A percentile compares a stretch with the other conserved stretches of the same genome.
Conservation (phyloP, 2,113 vertebrate species). For the Cyanoramphus novaezelandiae region DNA sequence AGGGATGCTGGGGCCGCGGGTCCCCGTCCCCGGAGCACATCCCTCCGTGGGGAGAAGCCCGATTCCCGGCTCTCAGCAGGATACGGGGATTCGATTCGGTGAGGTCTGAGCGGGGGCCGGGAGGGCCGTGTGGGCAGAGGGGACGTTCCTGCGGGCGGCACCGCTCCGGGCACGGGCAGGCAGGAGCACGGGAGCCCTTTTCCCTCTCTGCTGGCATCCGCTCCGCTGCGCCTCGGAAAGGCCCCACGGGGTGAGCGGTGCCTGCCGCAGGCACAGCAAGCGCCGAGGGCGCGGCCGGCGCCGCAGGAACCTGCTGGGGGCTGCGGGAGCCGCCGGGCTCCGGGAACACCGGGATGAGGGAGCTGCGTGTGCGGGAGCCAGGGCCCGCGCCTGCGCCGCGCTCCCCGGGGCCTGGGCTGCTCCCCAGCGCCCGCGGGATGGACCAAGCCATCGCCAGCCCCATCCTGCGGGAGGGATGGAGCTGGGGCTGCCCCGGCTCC, state of each 20-base stretch:
- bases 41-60: neutral
- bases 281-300: rapidly evolving
- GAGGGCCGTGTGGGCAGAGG: neutral
- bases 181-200: neutral
- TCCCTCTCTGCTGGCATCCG: neutral
- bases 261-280: constrained; percentile 33
- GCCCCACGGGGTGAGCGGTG: neutral
- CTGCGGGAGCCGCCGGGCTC: neutral
- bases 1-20: neutral
- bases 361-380: neutral
- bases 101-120: neutral
- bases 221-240: neutral
- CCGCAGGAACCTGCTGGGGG: neutral
- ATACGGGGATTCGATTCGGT: neutral
- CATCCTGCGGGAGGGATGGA: rapidly evolving
- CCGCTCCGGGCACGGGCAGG: neutral
- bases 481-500: neutral
- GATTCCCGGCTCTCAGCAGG: neutral
- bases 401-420: neutral
- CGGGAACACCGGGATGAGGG: neutral
- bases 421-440: neutral
- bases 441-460: neutral
- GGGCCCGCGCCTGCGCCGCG: neutral
- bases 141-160: neutral
- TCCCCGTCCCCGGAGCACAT: neutral